These are phyloP conservation scores for Stylophora pistillata DNA, from an alignment of 64 coral and sea anemone genomes.

Conservation along the genomic window DNA sequence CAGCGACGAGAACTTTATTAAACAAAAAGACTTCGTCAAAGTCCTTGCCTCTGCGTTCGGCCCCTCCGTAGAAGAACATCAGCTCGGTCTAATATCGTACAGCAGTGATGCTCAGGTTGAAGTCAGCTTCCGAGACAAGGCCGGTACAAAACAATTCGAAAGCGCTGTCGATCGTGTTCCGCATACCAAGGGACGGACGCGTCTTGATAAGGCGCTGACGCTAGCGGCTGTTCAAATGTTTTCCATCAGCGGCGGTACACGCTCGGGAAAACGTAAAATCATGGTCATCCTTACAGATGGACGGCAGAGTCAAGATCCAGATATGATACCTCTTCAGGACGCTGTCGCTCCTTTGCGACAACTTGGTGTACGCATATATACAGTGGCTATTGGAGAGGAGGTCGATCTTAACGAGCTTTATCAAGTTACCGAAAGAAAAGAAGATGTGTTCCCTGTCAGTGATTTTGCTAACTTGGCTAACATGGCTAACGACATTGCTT, in stretches of 20 bases:
- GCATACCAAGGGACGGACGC: constrained; percentile 70
- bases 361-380: constrained; percentile 53
- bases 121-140: constrained; percentile 50
- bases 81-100: constrained; percentile 65
- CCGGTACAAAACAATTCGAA: constrained; percentile 37
- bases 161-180: constrained; percentile 54
- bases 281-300: constrained; percentile 80
- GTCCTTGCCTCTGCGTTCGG: constrained; percentile 45
- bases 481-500: constrained; percentile 61
- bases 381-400: constrained; percentile 61
- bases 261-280: constrained; percentile 53
- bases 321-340: constrained; percentile 22
- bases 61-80: constrained; percentile 34
- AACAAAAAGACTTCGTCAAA: constrained; percentile 81
- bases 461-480: constrained; percentile 70
- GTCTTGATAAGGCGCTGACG: constrained; percentile 59
- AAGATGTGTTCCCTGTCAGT: constrained; percentile 64
- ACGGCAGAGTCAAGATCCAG: constrained; percentile 66
- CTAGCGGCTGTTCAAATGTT: constrained; percentile 60
- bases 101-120: constrained; percentile 43
- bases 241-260: constrained; percentile 30
- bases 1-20: constrained; percentile 56
- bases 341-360: constrained; percentile 53
- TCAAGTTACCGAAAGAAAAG: constrained; percentile 50
- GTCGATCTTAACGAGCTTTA: constrained; percentile 61